A percentile compares a stretch with the other conserved stretches of the same genome.
phyloP scores from a whole-genome alignment of 2,888 invertebrate genomes.

The Phymatocera aterrima region DNA sequence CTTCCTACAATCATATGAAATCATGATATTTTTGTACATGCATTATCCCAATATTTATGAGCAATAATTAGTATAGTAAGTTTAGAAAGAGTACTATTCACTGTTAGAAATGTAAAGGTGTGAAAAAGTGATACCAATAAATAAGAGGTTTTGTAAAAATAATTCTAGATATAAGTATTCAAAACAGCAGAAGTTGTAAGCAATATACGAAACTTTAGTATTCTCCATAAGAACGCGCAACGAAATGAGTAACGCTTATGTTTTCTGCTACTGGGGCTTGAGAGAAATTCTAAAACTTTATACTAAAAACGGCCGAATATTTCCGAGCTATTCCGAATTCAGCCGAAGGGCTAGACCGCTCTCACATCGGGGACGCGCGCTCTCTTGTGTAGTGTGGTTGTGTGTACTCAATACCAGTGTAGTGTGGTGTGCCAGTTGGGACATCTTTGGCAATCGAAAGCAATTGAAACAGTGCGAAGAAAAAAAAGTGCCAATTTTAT shows the following conservation, averaged over 20 bases:
- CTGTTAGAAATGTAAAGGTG: constrained; percentile 17
- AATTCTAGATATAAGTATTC: constrained; percentile 7
- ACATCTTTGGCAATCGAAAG: no score
- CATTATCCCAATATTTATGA: constrained; percentile 4
- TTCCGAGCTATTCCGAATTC: background rate
- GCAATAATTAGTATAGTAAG: constrained; percentile 3
- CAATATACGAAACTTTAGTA: background rate
- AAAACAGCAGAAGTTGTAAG: no score
- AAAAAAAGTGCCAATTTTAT: background rate
- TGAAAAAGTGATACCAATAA: constrained; percentile 15
- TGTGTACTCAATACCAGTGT: background rate
- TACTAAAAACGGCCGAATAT: background rate
- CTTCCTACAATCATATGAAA: constrained; percentile 8
- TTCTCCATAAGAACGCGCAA: constrained; percentile 3
- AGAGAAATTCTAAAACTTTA: constrained; percentile 20
- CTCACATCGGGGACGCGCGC: constrained; percentile 5
- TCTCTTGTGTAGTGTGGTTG: constrained; percentile 7
- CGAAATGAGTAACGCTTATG: background rate
- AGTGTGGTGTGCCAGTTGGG: background rate
- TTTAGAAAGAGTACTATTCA: constrained; percentile 1
- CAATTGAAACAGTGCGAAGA: no score
- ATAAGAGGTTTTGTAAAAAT: constrained; percentile 34
- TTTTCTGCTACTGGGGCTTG: background rate
- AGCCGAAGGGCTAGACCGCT: constrained; percentile 17
- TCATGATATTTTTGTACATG: constrained; percentile 21